A percentile compares a stretch with the other conserved stretches of the same genome.
Evolutionary conservation across 2,888 invertebrate species (phyloP).

Genomic region (Diaprepes abbreviatus): DNA sequence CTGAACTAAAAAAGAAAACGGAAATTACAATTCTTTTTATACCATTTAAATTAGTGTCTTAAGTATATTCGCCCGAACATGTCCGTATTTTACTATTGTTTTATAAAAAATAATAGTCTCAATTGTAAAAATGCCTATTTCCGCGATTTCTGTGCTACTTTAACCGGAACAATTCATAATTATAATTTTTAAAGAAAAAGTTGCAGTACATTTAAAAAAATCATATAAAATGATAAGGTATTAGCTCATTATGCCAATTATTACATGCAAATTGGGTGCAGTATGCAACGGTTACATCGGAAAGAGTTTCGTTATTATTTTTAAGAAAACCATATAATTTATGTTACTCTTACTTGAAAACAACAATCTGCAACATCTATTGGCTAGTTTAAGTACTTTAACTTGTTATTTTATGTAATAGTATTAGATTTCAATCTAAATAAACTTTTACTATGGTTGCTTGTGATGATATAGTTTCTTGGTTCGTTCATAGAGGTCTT

Average conservation of each 20-base stretch:
- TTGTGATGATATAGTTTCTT: no score
- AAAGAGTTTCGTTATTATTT: no score
- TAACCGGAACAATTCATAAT: slow-evolving; percentile 14
- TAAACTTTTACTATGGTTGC: no score
- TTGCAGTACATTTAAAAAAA: neutral
- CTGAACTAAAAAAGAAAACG: slow-evolving; percentile 14
- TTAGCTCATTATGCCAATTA: no score
- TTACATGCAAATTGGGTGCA: neutral
- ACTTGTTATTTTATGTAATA: no score
- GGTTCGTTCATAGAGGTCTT: neutral
- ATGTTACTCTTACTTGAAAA: no score
- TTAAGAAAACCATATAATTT: no score
- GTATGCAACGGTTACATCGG: no score
- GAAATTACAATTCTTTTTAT: slow-evolving; percentile 22
- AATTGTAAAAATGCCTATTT: slow-evolving; percentile 12
- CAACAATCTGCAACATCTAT: neutral
- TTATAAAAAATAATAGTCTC: slow-evolving; percentile 6
- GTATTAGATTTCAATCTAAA: no score
- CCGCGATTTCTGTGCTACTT: slow-evolving; percentile 17
- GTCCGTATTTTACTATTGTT: slow-evolving; percentile 17
- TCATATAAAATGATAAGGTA: neutral
- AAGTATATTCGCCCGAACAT: neutral
- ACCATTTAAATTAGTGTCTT: slow-evolving; percentile 2
- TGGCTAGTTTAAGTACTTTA: no score
- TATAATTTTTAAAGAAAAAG: slow-evolving; percentile 10